Conservation (phyloP, 2,797 vertebrate genomes). For the Gymnoscopelus braueri region DNA sequence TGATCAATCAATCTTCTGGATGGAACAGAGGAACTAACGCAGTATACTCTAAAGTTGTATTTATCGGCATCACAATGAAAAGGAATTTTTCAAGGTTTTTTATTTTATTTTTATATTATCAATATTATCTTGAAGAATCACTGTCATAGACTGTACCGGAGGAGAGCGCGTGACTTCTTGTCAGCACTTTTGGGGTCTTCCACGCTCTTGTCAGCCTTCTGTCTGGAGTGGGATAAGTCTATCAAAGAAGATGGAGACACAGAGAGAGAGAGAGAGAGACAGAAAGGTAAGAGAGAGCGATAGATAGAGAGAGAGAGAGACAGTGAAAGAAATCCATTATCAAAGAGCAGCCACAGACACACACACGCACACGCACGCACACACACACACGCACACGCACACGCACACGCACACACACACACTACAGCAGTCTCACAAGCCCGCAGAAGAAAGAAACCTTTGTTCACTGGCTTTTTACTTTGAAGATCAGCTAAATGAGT, state of each 20-base stretch:
- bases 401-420: conserved; percentile 53
- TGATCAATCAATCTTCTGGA: not conserved
- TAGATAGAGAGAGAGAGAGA: conserved; percentile 65
- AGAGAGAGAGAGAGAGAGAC: conserved; percentile 45
- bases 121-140: no score
- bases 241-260: conserved; percentile 68
- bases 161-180: conserved; percentile 89
- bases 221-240: conserved; percentile 89
- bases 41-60: no score
- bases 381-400: conserved; percentile 10
- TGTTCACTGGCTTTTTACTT: conserved; percentile 82
- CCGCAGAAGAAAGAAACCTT: conserved; percentile 83
- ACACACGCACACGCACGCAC: conserved; percentile 47
- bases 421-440: conserved; percentile 67
- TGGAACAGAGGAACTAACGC: not conserved
- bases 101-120: no score
- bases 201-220: conserved; percentile 89
- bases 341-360: conserved; percentile 62
- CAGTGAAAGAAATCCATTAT: conserved; percentile 69
- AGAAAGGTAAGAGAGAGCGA: conserved; percentile 13
- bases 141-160: conserved; percentile 81
- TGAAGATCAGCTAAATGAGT: conserved; percentile 83
- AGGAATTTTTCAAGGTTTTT: no score
- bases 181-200: conserved; percentile 92
- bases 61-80: no score